These are phyloP conservation scores for Laticauda laticaudata DNA, from an alignment of 2,113 vertebrate genomes.

Conservation along the genomic window DNA sequence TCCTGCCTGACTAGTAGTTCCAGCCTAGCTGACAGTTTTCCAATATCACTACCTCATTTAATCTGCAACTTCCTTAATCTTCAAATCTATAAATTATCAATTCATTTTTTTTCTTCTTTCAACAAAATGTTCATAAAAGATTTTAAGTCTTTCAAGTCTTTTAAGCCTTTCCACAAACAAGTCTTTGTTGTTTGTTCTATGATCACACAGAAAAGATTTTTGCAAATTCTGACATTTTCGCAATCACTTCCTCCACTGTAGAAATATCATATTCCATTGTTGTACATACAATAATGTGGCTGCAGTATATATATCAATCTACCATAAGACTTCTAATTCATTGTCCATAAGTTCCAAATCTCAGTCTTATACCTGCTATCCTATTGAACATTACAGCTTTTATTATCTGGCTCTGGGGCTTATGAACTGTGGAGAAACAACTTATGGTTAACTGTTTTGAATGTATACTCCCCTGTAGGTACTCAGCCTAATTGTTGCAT, in stretches of 20 bases:
- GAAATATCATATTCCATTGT: not conserved
- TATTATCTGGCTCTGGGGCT: not conserved
- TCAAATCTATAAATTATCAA: not conserved
- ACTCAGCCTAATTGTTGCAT: not conserved
- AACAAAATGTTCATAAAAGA: not conserved
- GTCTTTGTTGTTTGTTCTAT: not conserved
- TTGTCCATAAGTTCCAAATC: no score
- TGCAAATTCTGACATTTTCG: not conserved
- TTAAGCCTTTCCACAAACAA: not conserved
- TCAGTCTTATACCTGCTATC: no score
- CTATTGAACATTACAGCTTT: not conserved
- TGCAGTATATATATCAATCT: not conserved
- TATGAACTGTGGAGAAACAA: not conserved
- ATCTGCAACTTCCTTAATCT: not conserved
- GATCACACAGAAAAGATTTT: not conserved
- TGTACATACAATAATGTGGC: not conserved
- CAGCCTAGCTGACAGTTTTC: no score
- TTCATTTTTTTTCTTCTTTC: not conserved
- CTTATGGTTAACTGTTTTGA: not conserved
- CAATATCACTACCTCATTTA: not conserved
- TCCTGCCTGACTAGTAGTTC: no score
- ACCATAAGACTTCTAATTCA: no score
- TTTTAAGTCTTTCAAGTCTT: not conserved
- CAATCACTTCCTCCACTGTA: not conserved
- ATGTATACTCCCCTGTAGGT: not conserved